Evolutionary conservation across 2,797 vertebrate genomes (phyloP).

Genomic region (Sebastiscus albofasciatus): DNA sequence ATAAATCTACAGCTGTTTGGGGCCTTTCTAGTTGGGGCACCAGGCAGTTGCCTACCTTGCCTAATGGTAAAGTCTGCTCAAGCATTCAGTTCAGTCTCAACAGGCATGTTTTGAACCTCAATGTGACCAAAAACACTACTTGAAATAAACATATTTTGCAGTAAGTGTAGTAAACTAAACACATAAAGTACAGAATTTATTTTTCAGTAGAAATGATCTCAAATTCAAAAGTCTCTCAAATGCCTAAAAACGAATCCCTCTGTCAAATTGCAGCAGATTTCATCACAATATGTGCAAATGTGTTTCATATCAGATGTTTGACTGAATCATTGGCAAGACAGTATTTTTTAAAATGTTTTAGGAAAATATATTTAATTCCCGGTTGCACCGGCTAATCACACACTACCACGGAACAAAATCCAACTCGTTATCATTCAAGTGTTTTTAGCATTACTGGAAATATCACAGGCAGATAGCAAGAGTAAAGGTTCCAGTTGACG

Average conservation of each 20-base stretch:
- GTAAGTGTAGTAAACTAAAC: not conserved
- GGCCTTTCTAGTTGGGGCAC: no score
- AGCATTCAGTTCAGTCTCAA: no score
- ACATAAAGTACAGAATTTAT: not conserved
- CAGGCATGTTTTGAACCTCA: not conserved
- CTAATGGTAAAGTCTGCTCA: no score
- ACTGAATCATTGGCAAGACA: conserved; percentile 29
- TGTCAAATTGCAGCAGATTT: not conserved
- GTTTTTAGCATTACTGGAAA: conserved; percentile 63
- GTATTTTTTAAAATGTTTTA: conserved; percentile 19
- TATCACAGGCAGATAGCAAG: conserved; percentile 54
- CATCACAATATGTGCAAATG: conserved; percentile 22
- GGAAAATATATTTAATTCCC: conserved; percentile 41
- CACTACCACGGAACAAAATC: conserved; percentile 32
- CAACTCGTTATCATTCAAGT: conserved; percentile 54
- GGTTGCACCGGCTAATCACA: conserved; percentile 39
- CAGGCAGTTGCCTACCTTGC: no score
- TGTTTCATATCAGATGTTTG: conserved; percentile 53
- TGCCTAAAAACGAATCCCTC: not conserved
- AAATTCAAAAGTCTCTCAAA: not conserved
- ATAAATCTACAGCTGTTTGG: no score
- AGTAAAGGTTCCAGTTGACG: conserved; percentile 69
- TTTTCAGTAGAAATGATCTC: not conserved
- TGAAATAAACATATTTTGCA: not conserved
- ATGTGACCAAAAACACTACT: not conserved